phyloP scores from a whole-genome alignment of 2,888 invertebrate genomes.

The Heliconius cydno region DNA sequence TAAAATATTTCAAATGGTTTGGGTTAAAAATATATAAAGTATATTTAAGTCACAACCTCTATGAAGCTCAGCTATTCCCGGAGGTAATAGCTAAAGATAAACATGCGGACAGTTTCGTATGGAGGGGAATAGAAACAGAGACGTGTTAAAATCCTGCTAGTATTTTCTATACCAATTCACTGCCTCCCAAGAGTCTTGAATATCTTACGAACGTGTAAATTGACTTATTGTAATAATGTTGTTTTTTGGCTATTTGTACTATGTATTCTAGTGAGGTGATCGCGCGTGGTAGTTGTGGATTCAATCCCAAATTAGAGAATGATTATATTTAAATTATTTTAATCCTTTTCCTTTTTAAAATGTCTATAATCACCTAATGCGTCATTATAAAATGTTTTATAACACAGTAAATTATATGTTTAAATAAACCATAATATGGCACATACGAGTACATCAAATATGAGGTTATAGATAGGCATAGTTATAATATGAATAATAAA shows the following conservation, averaged over 20 bases:
- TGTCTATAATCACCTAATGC: too few species aligned
- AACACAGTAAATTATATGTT: not conserved
- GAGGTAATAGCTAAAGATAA: constrained; percentile 51
- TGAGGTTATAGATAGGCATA: not conserved
- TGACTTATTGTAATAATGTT: constrained; percentile 61
- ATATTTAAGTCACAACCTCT: constrained; percentile 30
- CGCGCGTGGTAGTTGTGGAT: not conserved
- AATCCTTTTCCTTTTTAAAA: too few species aligned
- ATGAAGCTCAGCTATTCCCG: constrained; percentile 43
- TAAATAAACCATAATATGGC: not conserved
- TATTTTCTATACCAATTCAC: constrained; percentile 59
- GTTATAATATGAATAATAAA: not conserved
- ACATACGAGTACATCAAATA: not conserved
- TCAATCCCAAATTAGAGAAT: not conserved
- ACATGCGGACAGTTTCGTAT: constrained; percentile 51
- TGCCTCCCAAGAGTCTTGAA: constrained; percentile 58
- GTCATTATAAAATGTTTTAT: too few species aligned
- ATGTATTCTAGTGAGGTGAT: not conserved
- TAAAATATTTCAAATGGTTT: not conserved
- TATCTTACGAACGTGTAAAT: constrained; percentile 64
- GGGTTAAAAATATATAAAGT: not conserved
- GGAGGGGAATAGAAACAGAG: constrained; percentile 53
- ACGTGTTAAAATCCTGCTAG: constrained; percentile 53
- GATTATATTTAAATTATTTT: not conserved
- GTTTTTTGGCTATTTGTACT: constrained; percentile 46